These are phyloP conservation scores for Ceyx erithaca DNA, from an alignment of 2,797 vertebrate species.

Conservation along the genomic window DNA sequence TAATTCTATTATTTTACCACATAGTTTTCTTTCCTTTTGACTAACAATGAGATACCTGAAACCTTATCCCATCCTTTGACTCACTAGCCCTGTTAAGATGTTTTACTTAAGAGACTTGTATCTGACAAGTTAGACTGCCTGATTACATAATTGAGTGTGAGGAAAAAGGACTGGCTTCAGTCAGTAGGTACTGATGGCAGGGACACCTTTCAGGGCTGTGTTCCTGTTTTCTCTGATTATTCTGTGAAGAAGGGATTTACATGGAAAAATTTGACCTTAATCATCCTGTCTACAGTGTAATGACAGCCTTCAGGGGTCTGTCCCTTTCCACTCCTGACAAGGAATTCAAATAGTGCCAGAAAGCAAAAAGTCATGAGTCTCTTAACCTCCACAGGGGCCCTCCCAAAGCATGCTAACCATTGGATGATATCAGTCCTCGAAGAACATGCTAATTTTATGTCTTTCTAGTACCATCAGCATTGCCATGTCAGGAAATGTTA, in stretches of 20 bases:
- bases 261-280: neutral
- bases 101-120: neutral
- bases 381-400: neutral
- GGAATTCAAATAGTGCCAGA: neutral
- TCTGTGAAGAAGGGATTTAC: neutral
- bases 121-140: neutral
- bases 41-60: neutral
- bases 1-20: neutral
- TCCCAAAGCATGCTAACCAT: neutral
- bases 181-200: neutral
- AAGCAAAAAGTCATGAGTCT: neutral
- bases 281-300: neutral
- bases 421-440: rapidly evolving
- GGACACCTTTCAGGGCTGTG: neutral
- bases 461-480: neutral
- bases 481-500: neutral
- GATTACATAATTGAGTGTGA: neutral
- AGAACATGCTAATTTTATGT: neutral
- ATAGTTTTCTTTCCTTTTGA: neutral
- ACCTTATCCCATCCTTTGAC: neutral
- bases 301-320: rapidly evolving
- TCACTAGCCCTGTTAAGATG: neutral
- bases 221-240: neutral
- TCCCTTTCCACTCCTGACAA: neutral
- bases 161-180: neutral